Evolutionary conservation across 2,888 invertebrate species (phyloP).

Genomic region (Scaptomyza caliginosa): DNA sequence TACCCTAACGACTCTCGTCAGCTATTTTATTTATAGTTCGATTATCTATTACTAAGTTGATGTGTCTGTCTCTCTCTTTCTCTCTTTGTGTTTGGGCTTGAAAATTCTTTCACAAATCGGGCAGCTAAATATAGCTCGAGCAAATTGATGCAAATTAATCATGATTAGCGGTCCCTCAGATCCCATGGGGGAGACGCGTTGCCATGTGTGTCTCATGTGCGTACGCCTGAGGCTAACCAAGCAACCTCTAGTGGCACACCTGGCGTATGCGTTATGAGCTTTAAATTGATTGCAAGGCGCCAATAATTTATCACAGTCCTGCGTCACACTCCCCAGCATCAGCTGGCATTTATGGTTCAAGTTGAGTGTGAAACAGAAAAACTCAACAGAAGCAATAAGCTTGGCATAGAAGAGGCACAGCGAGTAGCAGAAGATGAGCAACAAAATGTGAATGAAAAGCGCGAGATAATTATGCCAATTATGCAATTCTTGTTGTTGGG

Average conservation of each 20-base stretch:
- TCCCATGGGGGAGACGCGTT: constrained; percentile 11
- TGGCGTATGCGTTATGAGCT: constrained; percentile 49
- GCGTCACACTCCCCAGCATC: neutral
- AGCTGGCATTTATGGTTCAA: constrained; percentile 61
- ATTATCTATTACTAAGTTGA: neutral
- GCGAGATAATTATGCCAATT: constrained; percentile 73
- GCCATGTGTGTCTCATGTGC: constrained; percentile 28
- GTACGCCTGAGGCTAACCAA: neutral
- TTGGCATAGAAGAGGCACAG: constrained; percentile 37
- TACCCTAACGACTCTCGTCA: neutral
- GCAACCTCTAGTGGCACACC: constrained; percentile 32
- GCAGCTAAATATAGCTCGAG: constrained; percentile 59
- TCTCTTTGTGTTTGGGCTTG: neutral
- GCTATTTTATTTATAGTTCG: neutral
- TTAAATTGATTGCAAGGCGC: constrained; percentile 35
- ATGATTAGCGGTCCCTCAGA: constrained; percentile 61
- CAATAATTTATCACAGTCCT: constrained; percentile 55
- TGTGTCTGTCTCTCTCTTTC: no score
- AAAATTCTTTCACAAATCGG: constrained; percentile 37
- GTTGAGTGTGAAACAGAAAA: constrained; percentile 38
- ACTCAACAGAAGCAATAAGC: constrained; percentile 50
- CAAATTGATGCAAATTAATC: constrained; percentile 77
- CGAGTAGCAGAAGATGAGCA: constrained; percentile 7
- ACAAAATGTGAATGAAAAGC: constrained; percentile 39
- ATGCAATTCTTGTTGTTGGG: constrained; percentile 46